Base-by-base conservation (phyloP, 2,888 invertebrate genomes). In the Amorpha juglandis region DNA sequence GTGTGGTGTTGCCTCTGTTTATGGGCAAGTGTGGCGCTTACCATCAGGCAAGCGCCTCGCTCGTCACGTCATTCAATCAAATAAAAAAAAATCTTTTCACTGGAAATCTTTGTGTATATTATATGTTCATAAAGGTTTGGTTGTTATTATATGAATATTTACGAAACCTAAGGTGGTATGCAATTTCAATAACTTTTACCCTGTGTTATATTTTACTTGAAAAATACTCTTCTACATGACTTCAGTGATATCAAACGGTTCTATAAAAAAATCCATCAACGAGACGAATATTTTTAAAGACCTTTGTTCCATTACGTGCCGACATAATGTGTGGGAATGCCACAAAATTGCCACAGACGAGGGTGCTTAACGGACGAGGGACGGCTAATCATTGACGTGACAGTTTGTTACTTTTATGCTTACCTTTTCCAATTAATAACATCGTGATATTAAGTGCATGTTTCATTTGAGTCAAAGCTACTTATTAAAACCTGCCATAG, bases 221-320 rank as follows among this genome's bases (percentile, higher is more conserved):
- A 16, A 4, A 38, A 11, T 19, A 35, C n/a, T 55, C 63, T 55
- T 35, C 38, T 8, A 55, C 38, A 55, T 35, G 4, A 38, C 38
- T 11, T 19, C 42, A 42, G 58, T 38, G 11, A 14, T 14, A 52
- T 58, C 9, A 19, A 12, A 58, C 38, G 58, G 58, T 19, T 42
- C 38, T 58, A 58, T 58, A 58, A 58, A 58, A 38, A 58, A 42
- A 42, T 42, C 12, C 58, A 42, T 58, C 42, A 58, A 58, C 38
- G 55, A 58, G 19, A 58, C 42, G 58, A 42, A 58, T 38, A 38
- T 19, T 21, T 42, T 42, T 58, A 19, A 58, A 58, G 58, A 42
- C 42, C 52, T 65, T 65, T 65, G 65, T 65, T 65, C 62, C 65
- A 51, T 65, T 65, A 65, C 42, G 52, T 52, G 58, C 58, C 19